Base-by-base conservation (phyloP, 2,797 vertebrate genomes). In the Alcedo quadribrachys region DNA sequence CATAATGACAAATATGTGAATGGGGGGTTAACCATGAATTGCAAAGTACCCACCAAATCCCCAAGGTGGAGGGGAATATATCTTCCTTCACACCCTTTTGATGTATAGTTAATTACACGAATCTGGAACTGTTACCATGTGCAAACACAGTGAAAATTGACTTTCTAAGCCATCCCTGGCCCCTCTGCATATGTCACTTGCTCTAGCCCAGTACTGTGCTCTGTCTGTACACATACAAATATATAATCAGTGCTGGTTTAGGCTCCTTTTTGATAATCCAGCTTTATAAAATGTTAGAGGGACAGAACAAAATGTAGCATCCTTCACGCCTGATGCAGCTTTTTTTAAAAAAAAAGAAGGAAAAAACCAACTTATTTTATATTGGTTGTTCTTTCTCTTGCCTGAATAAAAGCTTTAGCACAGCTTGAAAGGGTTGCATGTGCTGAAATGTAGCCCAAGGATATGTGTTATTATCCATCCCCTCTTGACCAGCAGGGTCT, bases 401-500 rank as follows among this genome's bases (percentile, higher is more conserved):
- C 96, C 97, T 95, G 97, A 96, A 98, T 96, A 97, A 97, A 98
- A 97, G 96, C 97, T 95, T 94, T 85, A 95, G 93, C 95, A 86
- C 95, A 96, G 96, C 85, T 93, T 96, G 95, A 98, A 98, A 97
- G 96, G 97, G 97, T 87, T 98, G 97, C 97, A 97, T 98, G 98
- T 98, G 98, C 96, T 97, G 97, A 97, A 98, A 98, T 98, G 98
- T 97, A 97, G 98, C 98, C 97, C 97, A 98, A 98, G 98, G 98
- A 98, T 98, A 97, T 97, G 95, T 97, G 97, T 97, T 97, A 98
- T 98, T 98, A 98, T 98, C 96, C 97, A 94, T 96, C 95, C 97
- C 98, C 97, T 97, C 98, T 98, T 98, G 97, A 98, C 97, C 98
- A 98, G 98, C 98, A 98, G 98, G 98, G 98, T 98, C 98, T 97